Evolutionary conservation across 2,797 vertebrate species (phyloP), one percentile per base, ranked within the genome.

Genomic region (Chaunax sp.): DNA sequence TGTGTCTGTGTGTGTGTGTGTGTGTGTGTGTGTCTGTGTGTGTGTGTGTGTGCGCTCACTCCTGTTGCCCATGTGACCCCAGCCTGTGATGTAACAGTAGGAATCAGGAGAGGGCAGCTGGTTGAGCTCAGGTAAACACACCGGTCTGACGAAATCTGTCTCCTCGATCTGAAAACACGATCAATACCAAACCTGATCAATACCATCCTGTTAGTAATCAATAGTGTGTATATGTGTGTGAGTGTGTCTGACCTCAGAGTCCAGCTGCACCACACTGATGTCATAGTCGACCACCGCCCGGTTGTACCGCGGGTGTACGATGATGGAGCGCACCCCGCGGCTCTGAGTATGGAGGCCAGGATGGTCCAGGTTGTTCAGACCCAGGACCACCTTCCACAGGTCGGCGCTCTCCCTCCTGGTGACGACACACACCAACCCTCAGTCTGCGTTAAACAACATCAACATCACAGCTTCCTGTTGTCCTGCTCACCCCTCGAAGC

Each of bases 71-170:
- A 95, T 97, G 88, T 97, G 96, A 23, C 97, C 97, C 97, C 97
- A 99, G 80, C 97, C 97, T 0, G 96, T 97, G 92, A 99, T 98
- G 85, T 95, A 96, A 72, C 97, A 99, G 90, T 99, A 98, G 1
- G 95, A 96, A 50, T 98, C 95, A 0, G 96, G 90, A 15, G 83
- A 89, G 1, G 96, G 92, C 15, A 92, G 62, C 84, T 95, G 93
- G 6, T 75, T 87, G 0, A 26, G 71, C 23, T 75, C 83, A 6
- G 97, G 97, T 4, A 99, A 76, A 78, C 97, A 99, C 69, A 96
- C 96, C 0, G 97, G 97, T 3, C 95, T 85, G 5, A 98, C 97
- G 0, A 95, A 95, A 75, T 90, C 89, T 0, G 95, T 98, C 81
- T 92, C 86, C 19, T 90, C 81, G 11, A 94, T 79, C 90, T 90